Base-by-base conservation (phyloP, 2,797 vertebrate species). In the Lagorchestes hirsutus region DNA sequence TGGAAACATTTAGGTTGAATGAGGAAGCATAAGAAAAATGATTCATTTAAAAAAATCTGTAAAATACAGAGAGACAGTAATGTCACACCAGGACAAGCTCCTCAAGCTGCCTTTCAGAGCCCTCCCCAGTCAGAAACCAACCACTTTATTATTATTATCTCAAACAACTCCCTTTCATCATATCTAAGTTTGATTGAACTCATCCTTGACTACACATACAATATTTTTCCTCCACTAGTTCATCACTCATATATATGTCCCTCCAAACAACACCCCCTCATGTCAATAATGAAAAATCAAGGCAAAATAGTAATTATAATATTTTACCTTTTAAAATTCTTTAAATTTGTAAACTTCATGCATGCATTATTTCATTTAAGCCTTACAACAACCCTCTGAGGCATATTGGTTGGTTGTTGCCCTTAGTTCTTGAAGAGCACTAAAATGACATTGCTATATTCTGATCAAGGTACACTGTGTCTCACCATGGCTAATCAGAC, bases 1-100 rank as follows among this genome's bases (percentile, higher is more conserved):
- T 93, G 90, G 93, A 96, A 96, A 92, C 74, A 55, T 93, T 97
- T 90, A 97, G 59, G 96, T 96, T 96, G 92, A 92, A 95, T 58
- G 74, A 8, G 92, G 87, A 96, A 67, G 82, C 22, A 27, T 52
- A 74, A 91, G 55, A 5, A 92, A 96, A 74, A 74, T 74, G n/a
- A 74, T 18, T 22, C n/a, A 40, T 24, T n/a, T 18, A 67, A 67
- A 62, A 67, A 59, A 67, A 34, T 67, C 13, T 67, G 14, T 74
- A 74, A 74, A 74, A 74, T 40, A 40, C n/a, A 18, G 34, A n/a
- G n/a, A 74, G n/a, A 40, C 6, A 74, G 16, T 40, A 74, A 40
- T 40, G n/a, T 74, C 67, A 74, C 16, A 40, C 62, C 62, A 74
- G 14, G 4, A 18, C 13, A n/a, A 74, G 34, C 34, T 74, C 62